Base-by-base conservation (phyloP, 2,797 vertebrate species). In the Syncerus caffer region DNA sequence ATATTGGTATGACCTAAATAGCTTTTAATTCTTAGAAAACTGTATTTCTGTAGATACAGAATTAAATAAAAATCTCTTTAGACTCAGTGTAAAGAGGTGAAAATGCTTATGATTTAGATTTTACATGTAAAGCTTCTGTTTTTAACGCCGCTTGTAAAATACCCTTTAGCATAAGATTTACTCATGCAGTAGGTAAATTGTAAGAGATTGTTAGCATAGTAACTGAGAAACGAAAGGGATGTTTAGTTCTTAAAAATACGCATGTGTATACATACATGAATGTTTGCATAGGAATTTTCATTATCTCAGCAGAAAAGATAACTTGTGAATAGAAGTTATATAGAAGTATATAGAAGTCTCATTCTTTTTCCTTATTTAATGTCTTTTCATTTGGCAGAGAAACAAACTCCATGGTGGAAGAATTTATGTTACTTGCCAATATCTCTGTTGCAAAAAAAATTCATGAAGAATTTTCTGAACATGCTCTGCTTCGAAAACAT, bases 361-460 rank as follows among this genome's bases (percentile, higher is more conserved):
- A 45, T 89, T 94, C 15, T 92, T 21, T 93, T 86, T 78, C 42
- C 27, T 95, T 89, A 51, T 38, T 92, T 93, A 64, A 93, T 93
- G 38, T 42, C 82, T 93, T 98, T 98, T 96, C 7, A 62, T 10
- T 97, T 98, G 95, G 62, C 83, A 99, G 99, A 99, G 99, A 99
- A 98, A 99, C 99, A 76, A 99, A 99, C 98, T 99, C 99, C 84
- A 99, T 99, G 99, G 99, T 99, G 45, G 99, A 99, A 98, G 99
- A 99, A 98, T 99, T 99, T 98, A 99, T 99, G 99, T 99, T 99
- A 98, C 99, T 99, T 97, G 99, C 99, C 74, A 99, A 99, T 98
- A 99, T 99, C 97, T 99, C 99, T 17, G 99, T 99, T 50, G 99
- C 99, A 79, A 99, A 99, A 98, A 99, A 99, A 99, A 99, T 99